phyloP scores from a whole-genome alignment of 1,140 invertebrate genomes.

The Trichoplusia ni region DNA sequence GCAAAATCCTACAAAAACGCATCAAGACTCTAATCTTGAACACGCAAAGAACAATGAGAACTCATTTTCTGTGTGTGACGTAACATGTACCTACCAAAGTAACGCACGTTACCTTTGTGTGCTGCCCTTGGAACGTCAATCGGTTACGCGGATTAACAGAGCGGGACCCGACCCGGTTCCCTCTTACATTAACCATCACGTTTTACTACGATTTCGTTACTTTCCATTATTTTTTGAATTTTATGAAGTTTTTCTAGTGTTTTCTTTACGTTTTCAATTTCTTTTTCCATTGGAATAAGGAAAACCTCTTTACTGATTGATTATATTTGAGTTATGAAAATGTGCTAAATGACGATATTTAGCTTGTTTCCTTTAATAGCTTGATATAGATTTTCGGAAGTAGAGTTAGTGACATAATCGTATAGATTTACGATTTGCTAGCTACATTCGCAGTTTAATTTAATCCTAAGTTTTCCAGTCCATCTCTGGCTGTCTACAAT shows the following conservation, averaged over 20 bases:
- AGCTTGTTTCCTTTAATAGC: no score
- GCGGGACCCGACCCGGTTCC: not conserved
- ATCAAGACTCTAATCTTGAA: no score
- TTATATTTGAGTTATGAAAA: no score
- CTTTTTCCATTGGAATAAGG: no score
- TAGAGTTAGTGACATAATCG: no score
- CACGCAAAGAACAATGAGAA: not conserved
- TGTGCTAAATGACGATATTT: no score
- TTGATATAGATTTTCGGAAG: no score
- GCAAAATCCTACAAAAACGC: no score
- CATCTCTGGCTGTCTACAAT: not conserved
- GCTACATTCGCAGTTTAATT: no score
- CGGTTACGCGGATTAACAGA: slow-evolving; percentile 25
- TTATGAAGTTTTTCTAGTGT: not conserved
- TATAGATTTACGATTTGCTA: no score
- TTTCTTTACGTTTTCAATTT: not conserved
- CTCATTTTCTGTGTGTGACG: not conserved
- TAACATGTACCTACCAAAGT: slow-evolving; percentile 19
- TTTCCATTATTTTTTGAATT: slow-evolving; percentile 15
- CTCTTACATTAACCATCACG: slow-evolving; percentile 19
- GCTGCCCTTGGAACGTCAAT: slow-evolving; percentile 31
- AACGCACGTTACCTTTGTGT: slow-evolving; percentile 12
- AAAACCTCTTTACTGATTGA: no score
- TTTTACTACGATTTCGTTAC: slow-evolving; percentile 17
- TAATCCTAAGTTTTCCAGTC: not conserved